Percentiles rank a stretch among this genome's conserved stretches.
Conservation (phyloP, 2,797 vertebrate genomes). For the Oceanodroma leucorhoa region DNA sequence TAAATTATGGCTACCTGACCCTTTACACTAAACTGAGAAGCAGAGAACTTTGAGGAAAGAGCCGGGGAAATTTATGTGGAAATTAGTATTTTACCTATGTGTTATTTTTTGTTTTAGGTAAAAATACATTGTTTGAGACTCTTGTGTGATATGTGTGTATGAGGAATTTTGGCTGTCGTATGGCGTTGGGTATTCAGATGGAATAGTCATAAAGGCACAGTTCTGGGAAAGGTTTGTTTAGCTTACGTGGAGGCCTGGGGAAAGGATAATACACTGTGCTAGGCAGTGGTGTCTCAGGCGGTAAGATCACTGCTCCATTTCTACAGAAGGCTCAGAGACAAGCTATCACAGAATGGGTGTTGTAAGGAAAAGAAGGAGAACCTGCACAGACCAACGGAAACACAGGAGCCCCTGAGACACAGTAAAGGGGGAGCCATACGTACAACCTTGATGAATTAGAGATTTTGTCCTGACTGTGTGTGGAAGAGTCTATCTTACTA, state of each 20-base stretch:
- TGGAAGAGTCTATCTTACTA: not conserved
- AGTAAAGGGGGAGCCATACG: not conserved
- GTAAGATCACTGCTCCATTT: not conserved
- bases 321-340: not conserved
- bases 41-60: not conserved
- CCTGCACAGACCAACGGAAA: not conserved
- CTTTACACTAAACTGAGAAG: not conserved
- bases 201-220: not conserved
- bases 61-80: not conserved
- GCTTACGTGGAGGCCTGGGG: not conserved
- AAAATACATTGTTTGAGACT: not conserved
- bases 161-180: not conserved
- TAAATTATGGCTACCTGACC: not conserved
- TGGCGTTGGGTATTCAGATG: not conserved
- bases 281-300: not conserved
- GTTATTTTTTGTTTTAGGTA: not conserved
- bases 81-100: not conserved
- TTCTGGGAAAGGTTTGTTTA: not conserved
- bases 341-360: not conserved
- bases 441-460: not conserved
- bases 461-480: not conserved
- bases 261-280: not conserved
- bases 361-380: not conserved
- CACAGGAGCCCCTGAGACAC: not conserved
- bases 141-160: not conserved